Evolutionary conservation across 2,113 vertebrate species (phyloP), one percentile per base, ranked within the genome.

Genomic region (Gnathonemus longibarbis): DNA sequence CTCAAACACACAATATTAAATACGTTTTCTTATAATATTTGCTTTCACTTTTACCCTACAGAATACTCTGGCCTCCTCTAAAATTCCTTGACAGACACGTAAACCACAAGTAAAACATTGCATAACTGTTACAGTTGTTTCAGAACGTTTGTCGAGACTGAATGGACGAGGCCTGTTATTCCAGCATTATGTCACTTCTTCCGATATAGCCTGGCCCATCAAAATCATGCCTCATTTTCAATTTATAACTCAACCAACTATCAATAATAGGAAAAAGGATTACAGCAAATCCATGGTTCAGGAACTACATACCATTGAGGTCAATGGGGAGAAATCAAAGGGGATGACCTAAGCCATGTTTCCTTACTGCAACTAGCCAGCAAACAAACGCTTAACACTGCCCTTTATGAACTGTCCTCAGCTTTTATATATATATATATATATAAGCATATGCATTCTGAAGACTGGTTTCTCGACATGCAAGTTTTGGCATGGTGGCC

Each of bases 171-270:
- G 91, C 91, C 89, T 91, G 58, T 91, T 87, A 91, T 85, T 74
- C 88, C 83, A 87, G 85, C 88, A 48, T 88, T 90, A 90, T 91
- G 88, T 92, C 53, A 88, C 92, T 92, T 90, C 92, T 93, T 95
- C 89, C 93, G 89, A 93, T 94, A 92, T 89, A 91, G 89, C 90
- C 90, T 87, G 89, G 92, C 88, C 89, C 58, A 90, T 77, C 88
- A 91, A 94, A 94, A 91, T 90, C 91, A 90, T 90, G 93, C 91
- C 93, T 94, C 93, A 95, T 95, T 95, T 93, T 93, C 92, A 94
- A 93, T 95, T 95, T 93, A 95, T 95, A 95, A 95, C 94, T 92
- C 93, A 93, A 94, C 94, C 94, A 91, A 94, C 94, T 94, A 95
- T 96, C 94, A 94, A 95, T 95, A 95, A 95, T 92, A 84, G 56